Base-by-base conservation (phyloP, 2,113 vertebrate genomes). In the Dasyprocta punctata region DNA sequence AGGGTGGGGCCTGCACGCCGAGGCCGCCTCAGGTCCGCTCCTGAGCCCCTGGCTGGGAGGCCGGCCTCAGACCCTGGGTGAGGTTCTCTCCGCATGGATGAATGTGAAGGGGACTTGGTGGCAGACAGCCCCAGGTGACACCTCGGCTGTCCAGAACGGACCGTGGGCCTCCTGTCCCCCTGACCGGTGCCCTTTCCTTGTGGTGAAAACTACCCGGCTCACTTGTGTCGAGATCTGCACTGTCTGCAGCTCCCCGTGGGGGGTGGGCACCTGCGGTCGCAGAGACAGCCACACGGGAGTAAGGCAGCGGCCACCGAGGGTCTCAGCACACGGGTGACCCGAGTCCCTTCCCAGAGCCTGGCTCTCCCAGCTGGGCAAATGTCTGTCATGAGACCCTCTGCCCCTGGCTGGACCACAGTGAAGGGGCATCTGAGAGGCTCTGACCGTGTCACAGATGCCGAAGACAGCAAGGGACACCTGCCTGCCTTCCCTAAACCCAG, bases 271-370 rank as follows among this genome's bases (percentile, higher is more conserved):
- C 75, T 16, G 75, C 2, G 12, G 49, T 30, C 24, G n/a, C n/a
- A 24, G 60, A 24, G 47, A 47, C 1, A 14, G 41, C 7, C 11
- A 22, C 13, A n/a, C 17, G 14, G 36, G 54, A 47, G 49, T 13
- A 56, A 54, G 36, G 89, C 49, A 33, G 77, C 3, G 3, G 56
- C 7, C 2, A n/a, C 11, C 24, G 4, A 9, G 88, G 63, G 65
- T 1, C 41, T 61, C 11, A 1, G 58, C 44, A n/a, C 30, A 1
- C 0, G 1, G 69, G 9, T 5, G 19, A 30, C 28, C 3, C 9
- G 10, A 8, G 17, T n/a, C n/a, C 71, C 14, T 6, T 6, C 3
- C 13, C 1, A 47, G 13, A 63, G 75, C 24, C 60, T 3, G 5
- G 1, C 6, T 1, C 33, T 44, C n/a, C 28, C 12, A 0, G 38